Evolutionary conservation across 2,888 invertebrate genomes (phyloP), one percentile per base, ranked within the genome.

Genomic region (Folsomia candida): DNA sequence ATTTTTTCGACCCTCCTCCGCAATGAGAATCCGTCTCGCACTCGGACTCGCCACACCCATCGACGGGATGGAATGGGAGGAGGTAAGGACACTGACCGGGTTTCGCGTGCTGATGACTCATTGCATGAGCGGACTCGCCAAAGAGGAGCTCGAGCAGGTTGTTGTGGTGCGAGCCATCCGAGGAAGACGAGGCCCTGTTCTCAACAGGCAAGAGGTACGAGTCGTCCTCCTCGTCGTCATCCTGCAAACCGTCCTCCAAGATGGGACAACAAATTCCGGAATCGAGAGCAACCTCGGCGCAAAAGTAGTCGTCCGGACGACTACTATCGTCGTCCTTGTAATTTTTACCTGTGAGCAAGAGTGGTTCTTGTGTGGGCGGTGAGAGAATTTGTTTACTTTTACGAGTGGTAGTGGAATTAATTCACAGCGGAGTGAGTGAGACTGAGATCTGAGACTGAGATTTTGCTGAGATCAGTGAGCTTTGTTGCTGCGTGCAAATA

Each of bases 81-180:
- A 93, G 84, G 82, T 90, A 93, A 0, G 93, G 93, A 81, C 93
- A 93, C 80, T 93, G 93, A 0, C 93, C 93, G 0, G 77, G 69
- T 72, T 82, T 82, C 1, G 69, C 61, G 14, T 67, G 61, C 51
- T 4, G 14, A 37, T 14, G 4, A 9, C 37, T 14, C 6, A 4
- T 14, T 9, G 4, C 14, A 37, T 37, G 37, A 14, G 37, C 14
- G 37, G 14, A 14, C 6, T 37, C 37, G 37, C 37, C 37, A 37
- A 37, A 14, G 14, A 37, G 37, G n/a, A n/a, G n/a, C n/a, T n/a
- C n/a, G n/a, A n/a, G n/a, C n/a, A n/a, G n/a, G 60, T 37, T 37
- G 6, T 37, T 24, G n/a, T 37, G 11, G 9, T 62, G 28, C 11
- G 69, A 26, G 64, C 78, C 64, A 67, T 66, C 69, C 58, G 67